Evolutionary conservation across 37 sponge, comb jelly and placozoan genomes (phyloP).

Genomic region (Hexactinellida sp.): DNA sequence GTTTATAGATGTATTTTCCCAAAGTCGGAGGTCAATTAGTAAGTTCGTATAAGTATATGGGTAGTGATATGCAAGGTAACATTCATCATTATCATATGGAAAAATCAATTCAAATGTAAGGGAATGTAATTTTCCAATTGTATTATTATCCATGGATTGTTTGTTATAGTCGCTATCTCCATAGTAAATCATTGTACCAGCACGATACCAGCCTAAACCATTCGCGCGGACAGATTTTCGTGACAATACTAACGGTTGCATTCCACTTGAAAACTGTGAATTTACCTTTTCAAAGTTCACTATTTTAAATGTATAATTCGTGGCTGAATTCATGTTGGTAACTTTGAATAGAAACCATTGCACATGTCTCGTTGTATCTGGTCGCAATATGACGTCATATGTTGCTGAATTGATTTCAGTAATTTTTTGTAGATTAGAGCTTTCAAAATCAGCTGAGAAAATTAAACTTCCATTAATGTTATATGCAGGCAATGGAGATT

Average conservation of each 20-base stretch:
- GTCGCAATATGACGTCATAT: conserved; percentile 45
- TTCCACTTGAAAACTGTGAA: neutral
- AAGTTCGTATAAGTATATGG: conserved; percentile 69
- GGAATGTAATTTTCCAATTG: conserved; percentile 23
- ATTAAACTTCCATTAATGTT: neutral
- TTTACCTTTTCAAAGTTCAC: conserved; percentile 44
- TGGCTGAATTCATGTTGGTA: conserved; percentile 29
- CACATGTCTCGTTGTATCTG: conserved; percentile 67
- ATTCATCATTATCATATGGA: conserved; percentile 44
- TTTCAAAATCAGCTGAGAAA: neutral
- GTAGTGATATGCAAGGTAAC: conserved; percentile 75
- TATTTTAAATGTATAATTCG: conserved; percentile 66
- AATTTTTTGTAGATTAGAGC: neutral
- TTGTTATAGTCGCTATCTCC: neutral
- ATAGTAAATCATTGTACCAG: neutral
- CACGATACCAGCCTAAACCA: neutral
- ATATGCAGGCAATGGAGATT: neutral
- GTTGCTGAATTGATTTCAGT: neutral
- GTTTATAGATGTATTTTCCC: neutral
- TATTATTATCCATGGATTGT: neutral
- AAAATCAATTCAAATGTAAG: conserved; percentile 46
- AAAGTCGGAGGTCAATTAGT: neutral
- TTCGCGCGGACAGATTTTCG: neutral
- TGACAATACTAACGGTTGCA: neutral
- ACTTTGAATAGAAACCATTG: conserved; percentile 81